These are phyloP conservation scores for Lasaia peninsularis DNA, from an alignment of 1,140 invertebrate genomes.

Conservation along the genomic window DNA sequence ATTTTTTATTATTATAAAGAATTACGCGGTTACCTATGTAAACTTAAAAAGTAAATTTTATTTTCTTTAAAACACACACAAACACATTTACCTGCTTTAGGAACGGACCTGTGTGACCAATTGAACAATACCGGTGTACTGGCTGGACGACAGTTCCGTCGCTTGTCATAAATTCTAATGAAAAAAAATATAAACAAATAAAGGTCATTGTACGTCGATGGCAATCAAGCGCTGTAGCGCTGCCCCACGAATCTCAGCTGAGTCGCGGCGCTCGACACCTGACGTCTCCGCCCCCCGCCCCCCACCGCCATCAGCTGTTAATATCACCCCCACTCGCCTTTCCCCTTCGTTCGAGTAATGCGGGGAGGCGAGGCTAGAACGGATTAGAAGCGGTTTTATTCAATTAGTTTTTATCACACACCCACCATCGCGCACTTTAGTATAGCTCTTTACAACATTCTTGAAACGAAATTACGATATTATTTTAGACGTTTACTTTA, in stretches of 20 bases:
- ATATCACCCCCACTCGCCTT: constrained; percentile 62
- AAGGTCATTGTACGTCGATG: constrained; percentile 46
- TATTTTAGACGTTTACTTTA: background rate
- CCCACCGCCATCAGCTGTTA: constrained; percentile 65
- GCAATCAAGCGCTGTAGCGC: constrained; percentile 53
- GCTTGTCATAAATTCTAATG: background rate
- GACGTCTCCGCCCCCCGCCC: constrained; percentile 39
- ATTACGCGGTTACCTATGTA: too few species aligned
- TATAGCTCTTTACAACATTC: constrained; percentile 5
- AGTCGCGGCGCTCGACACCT: constrained; percentile 55
- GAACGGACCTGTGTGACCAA: background rate
- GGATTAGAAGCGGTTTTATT: constrained; percentile 47
- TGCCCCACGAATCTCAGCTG: constrained; percentile 56
- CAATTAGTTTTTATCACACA: constrained; percentile 37
- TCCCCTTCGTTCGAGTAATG: constrained; percentile 75
- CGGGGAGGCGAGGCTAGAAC: constrained; percentile 55
- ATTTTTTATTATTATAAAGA: too few species aligned
- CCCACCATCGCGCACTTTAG: constrained; percentile 10
- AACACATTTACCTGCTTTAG: background rate
- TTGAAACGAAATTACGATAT: background rate
- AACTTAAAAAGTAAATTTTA: too few species aligned
- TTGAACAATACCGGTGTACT: background rate
- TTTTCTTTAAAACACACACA: background rate
- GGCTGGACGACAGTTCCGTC: background rate
- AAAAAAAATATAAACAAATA: constrained; percentile 65